These are phyloP conservation scores for Urocynchramus pylzowi DNA, from an alignment of 2,113 vertebrate genomes.

Conservation along the genomic window DNA sequence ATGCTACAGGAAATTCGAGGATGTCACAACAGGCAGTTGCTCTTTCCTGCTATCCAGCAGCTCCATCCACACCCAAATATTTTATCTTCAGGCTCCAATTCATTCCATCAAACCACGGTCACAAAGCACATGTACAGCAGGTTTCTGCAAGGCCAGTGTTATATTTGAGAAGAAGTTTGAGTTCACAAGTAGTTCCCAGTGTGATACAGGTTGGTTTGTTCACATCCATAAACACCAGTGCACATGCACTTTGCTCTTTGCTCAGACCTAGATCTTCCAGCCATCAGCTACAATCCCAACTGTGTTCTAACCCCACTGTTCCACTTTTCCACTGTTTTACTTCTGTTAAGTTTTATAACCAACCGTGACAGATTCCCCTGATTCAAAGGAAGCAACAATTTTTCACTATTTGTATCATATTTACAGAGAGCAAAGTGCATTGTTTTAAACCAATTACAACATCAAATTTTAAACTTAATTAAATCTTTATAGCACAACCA, in stretches of 20 bases:
- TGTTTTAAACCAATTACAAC: background rate
- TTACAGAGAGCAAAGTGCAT: background rate
- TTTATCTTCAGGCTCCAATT: background rate
- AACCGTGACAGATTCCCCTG: accelerated
- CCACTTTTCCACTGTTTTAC: background rate
- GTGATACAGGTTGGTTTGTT: background rate
- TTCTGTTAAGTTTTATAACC: background rate
- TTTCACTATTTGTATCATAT: background rate
- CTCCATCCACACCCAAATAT: background rate
- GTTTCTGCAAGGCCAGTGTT: background rate
- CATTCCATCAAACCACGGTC: background rate
- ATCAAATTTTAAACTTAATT: background rate
- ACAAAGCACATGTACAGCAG: background rate
- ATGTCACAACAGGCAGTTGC: background rate
- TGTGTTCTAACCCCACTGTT: background rate
- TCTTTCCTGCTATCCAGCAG: background rate
- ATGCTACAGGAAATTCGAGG: background rate
- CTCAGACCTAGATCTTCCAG: background rate
- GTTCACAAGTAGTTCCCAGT: background rate
- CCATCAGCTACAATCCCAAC: background rate
- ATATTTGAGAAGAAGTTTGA: constrained; percentile 25
- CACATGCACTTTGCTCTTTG: background rate
- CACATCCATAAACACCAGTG: background rate
- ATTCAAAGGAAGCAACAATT: background rate
- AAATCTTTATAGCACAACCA: background rate